phyloP scores from a whole-genome alignment of 2,888 invertebrate species.

The Limnephilus rhombicus region DNA sequence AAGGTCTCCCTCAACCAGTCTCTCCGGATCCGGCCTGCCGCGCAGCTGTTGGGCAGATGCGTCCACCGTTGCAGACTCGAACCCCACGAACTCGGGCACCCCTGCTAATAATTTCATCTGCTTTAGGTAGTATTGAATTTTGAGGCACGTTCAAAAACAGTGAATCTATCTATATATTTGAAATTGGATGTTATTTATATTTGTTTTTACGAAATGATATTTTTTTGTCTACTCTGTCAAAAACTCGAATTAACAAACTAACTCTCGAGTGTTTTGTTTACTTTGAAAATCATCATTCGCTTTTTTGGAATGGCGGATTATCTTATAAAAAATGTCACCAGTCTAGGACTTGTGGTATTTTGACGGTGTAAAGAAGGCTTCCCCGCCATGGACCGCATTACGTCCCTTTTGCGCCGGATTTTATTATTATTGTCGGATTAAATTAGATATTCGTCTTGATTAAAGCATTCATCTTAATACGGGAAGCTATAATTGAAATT shows the following conservation, averaged over 20 bases:
- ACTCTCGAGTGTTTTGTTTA: background rate
- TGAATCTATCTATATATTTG: too few species aligned
- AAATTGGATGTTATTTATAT: too few species aligned
- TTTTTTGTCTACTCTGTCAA: background rate
- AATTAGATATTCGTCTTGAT: background rate
- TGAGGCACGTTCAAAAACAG: too few species aligned
- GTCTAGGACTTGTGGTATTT: background rate
- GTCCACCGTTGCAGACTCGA: too few species aligned
- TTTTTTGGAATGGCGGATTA: background rate
- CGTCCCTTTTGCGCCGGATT: background rate
- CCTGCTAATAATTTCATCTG: too few species aligned
- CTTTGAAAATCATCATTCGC: background rate
- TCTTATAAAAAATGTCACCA: background rate
- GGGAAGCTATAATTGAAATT: background rate
- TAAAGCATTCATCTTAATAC: background rate
- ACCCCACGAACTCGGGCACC: too few species aligned
- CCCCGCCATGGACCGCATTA: background rate
- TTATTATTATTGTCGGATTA: background rate
- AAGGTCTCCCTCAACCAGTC: too few species aligned
- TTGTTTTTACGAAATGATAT: too few species aligned
- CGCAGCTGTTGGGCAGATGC: too few species aligned
- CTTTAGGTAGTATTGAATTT: too few species aligned
- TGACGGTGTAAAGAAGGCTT: background rate
- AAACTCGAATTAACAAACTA: background rate
- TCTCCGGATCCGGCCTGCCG: too few species aligned